Evolutionary conservation across 2,888 invertebrate genomes (phyloP).

Genomic region (Eristalis intricaria): DNA sequence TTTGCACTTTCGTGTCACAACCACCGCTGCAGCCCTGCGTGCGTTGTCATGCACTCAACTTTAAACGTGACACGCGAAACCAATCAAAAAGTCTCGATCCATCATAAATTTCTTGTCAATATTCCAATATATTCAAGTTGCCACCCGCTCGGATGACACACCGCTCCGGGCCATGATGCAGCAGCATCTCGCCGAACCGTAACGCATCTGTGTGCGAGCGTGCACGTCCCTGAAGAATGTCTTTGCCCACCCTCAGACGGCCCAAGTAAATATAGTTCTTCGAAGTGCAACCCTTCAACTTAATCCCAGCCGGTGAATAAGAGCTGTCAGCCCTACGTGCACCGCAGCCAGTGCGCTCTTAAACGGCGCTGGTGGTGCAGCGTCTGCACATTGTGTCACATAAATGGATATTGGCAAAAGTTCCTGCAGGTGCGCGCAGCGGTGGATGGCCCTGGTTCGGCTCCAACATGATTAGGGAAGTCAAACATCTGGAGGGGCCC

Average conservation of each 20-base stretch:
- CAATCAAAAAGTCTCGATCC: conserved; percentile 58
- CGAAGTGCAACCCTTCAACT: conserved; percentile 62
- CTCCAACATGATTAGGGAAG: conserved; percentile 63
- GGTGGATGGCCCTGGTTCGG: not conserved
- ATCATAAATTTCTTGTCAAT: conserved; percentile 60
- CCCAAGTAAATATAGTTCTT: conserved; percentile 51
- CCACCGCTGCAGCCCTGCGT: not conserved
- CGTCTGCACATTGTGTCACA: conserved; percentile 68
- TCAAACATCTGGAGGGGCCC: conserved; percentile 60
- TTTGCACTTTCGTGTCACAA: not conserved
- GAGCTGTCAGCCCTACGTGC: conserved; percentile 58
- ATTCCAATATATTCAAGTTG: conserved; percentile 42
- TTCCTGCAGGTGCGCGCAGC: conserved; percentile 14
- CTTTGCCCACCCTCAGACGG: conserved; percentile 46
- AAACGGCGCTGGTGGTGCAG: conserved; percentile 61
- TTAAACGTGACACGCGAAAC: conserved; percentile 39
- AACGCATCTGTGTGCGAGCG: conserved; percentile 41
- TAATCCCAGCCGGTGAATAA: conserved; percentile 55
- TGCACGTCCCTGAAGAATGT: conserved; percentile 30
- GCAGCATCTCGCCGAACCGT: conserved; percentile 20
- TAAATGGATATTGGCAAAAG: conserved; percentile 66
- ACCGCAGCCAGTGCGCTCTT: not conserved
- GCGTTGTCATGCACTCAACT: not conserved
- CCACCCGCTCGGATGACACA: conserved; percentile 38
- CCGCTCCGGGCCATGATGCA: conserved; percentile 20